These are phyloP conservation scores for Clitarchus hookeri DNA, from an alignment of 2,888 invertebrate genomes.

Conservation along the genomic window DNA sequence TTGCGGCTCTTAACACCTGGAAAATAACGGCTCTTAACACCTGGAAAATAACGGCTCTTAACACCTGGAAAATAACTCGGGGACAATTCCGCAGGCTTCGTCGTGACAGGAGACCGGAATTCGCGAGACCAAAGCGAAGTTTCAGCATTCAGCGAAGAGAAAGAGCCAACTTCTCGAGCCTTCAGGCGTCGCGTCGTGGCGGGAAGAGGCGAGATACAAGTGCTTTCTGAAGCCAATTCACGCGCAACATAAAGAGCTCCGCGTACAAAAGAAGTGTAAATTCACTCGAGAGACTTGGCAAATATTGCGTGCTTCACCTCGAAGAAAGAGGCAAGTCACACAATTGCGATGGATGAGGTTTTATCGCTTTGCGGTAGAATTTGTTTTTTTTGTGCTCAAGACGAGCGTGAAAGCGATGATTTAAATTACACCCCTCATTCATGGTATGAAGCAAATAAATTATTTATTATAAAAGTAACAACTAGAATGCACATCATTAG, in stretches of 20 bases:
- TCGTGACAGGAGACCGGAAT: background rate
- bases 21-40: no score
- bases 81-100: background rate
- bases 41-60: no score
- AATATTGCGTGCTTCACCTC: background rate
- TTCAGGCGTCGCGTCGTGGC: background rate
- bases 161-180: background rate
- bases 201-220: background rate
- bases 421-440: no score
- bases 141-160: background rate
- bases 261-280: background rate
- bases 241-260: background rate
- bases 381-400: no score
- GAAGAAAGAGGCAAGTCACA: background rate
- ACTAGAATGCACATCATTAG: no score
- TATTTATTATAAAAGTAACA: no score
- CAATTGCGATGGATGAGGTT: background rate
- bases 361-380: no score
- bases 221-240: background rate
- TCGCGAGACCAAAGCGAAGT: background rate
- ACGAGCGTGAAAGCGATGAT: no score
- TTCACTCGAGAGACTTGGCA: background rate
- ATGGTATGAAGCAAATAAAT: no score
- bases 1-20: no score
- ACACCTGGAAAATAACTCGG: background rate